phyloP scores from a whole-genome alignment of 1,140 invertebrate genomes.

The Cecropterus lyciades region DNA sequence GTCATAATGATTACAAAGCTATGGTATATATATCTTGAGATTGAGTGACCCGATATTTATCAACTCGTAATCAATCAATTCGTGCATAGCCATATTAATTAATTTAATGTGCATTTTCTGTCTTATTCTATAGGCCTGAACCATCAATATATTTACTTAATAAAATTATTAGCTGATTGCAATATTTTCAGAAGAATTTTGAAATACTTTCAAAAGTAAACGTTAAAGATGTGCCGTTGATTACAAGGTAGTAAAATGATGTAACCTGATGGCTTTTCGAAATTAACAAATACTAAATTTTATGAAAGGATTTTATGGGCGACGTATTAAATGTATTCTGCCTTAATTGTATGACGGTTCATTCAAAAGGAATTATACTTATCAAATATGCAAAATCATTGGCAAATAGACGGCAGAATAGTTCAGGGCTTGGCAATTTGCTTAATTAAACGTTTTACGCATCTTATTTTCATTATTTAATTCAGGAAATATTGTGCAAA shows the following conservation, averaged over 20 bases:
- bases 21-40: too few species aligned
- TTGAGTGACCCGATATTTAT: too few species aligned
- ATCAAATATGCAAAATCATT: too few species aligned
- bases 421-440: neutral
- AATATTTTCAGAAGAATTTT: neutral
- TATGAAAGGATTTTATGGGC: neutral
- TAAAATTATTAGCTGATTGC: neutral
- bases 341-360: neutral
- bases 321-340: neutral
- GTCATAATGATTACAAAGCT: too few species aligned
- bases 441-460: neutral
- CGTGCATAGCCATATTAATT: too few species aligned
- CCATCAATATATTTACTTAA: too few species aligned
- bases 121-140: too few species aligned
- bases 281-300: slow-evolving; percentile 1
- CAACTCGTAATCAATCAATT: too few species aligned
- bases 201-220: neutral
- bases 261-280: neutral
- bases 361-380: neutral
- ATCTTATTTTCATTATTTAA: neutral
- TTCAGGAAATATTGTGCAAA: neutral
- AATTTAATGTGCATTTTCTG: too few species aligned
- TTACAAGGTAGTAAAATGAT: slow-evolving; percentile 4
- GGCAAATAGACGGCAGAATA: too few species aligned
- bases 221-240: neutral